Evolutionary conservation across 2,888 invertebrate species (phyloP).

Genomic region (Nyleta sp.): DNA sequence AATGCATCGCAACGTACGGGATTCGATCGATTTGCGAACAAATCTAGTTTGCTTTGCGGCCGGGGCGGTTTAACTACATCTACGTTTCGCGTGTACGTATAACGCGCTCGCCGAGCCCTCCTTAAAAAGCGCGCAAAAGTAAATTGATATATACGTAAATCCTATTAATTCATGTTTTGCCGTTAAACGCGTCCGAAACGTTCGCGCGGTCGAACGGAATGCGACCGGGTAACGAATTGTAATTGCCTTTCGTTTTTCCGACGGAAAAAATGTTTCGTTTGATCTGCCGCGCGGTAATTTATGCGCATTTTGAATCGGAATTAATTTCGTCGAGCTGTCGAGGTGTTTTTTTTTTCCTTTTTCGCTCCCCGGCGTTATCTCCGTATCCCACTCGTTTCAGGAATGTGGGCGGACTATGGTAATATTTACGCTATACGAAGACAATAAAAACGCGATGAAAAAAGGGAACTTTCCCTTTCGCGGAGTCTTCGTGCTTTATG

Average conservation of each 20-base stretch:
- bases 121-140: slow-evolving; percentile 52
- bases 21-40: slow-evolving; percentile 63
- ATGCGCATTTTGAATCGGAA: slow-evolving; percentile 30
- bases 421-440: slow-evolving; percentile 60
- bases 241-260: slow-evolving; percentile 35
- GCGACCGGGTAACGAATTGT: slow-evolving; percentile 24
- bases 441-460: slow-evolving; percentile 49
- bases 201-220: slow-evolving; percentile 10
- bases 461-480: slow-evolving; percentile 48
- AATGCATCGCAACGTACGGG: slow-evolving; percentile 54
- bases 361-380: not conserved
- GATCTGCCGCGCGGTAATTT: slow-evolving; percentile 20
- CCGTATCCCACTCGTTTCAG: slow-evolving; percentile 35
- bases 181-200: slow-evolving; percentile 32
- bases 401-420: slow-evolving; percentile 54
- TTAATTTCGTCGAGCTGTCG: slow-evolving; percentile 21
- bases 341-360: slow-evolving; percentile 33
- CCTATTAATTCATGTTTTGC: slow-evolving; percentile 51
- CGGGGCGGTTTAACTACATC: slow-evolving; percentile 55
- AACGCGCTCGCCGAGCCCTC: slow-evolving; percentile 33
- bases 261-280: slow-evolving; percentile 29
- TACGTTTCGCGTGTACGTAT: slow-evolving; percentile 28
- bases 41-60: slow-evolving; percentile 63
- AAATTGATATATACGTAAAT: slow-evolving; percentile 57
- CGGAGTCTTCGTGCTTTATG: slow-evolving; percentile 47